Evolutionary conservation across 2,888 invertebrate species (phyloP).

Genomic region (Pachydiplax longipennis): DNA sequence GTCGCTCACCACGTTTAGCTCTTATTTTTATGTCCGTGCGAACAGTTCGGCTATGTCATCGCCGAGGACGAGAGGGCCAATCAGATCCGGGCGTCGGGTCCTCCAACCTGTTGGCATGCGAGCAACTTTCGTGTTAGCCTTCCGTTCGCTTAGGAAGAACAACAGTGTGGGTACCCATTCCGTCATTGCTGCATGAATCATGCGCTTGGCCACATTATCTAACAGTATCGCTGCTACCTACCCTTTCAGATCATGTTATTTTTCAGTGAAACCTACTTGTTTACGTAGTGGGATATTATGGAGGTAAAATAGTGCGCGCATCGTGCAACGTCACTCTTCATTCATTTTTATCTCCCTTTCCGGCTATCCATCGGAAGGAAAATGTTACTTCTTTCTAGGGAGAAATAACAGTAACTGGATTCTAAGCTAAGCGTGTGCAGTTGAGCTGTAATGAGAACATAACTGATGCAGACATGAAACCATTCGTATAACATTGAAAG

Average conservation of each 20-base stretch:
- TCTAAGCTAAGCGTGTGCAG: no score
- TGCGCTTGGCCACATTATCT: neutral
- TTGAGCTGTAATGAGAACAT: no score
- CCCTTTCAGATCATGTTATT: neutral
- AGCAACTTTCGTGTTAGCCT: neutral
- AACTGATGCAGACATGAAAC: no score
- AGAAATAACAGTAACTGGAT: no score
- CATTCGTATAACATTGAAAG: no score
- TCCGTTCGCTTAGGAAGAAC: neutral
- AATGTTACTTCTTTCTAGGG: no score
- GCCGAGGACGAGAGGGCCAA: neutral
- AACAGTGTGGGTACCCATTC: neutral
- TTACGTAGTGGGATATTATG: no score
- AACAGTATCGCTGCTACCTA: neutral
- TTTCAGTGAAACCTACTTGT: neutral
- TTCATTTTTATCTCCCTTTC: no score
- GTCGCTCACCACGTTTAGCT: neutral
- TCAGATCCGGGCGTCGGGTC: neutral
- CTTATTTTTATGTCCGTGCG: neutral
- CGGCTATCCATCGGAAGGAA: no score
- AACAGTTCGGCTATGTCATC: neutral
- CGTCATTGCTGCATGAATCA: neutral
- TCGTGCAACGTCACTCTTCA: no score
- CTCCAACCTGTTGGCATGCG: neutral
- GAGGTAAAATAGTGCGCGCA: no score